Evolutionary conservation across 2,888 invertebrate genomes (phyloP).

Genomic region (Perithous albicinctus): DNA sequence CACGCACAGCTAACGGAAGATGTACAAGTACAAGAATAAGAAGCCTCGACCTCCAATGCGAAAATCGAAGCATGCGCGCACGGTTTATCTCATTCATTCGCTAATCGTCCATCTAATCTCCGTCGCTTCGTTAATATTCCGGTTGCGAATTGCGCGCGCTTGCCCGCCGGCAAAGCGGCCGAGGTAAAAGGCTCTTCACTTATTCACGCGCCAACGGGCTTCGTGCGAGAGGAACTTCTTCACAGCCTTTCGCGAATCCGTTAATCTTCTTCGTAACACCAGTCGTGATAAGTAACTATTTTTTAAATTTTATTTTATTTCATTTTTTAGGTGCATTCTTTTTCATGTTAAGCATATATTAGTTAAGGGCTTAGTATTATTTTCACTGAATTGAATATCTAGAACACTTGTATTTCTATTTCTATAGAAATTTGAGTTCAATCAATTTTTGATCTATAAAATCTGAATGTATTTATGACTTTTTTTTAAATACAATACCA

Average conservation of each 20-base stretch:
- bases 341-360: no score
- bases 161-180: not conserved
- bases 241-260: slow-evolving; percentile 35
- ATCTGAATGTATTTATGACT: no score
- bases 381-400: no score
- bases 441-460: no score
- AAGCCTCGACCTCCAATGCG: slow-evolving; percentile 39
- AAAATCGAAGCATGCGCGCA: slow-evolving; percentile 34
- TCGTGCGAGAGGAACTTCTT: slow-evolving; percentile 13
- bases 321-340: not conserved
- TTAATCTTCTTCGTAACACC: slow-evolving; percentile 32
- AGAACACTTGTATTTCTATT: no score
- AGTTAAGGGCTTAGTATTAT: no score
- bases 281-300: slow-evolving; percentile 8
- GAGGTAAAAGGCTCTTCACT: slow-evolving; percentile 10
- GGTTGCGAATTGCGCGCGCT: slow-evolving; percentile 11
- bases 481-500: no score
- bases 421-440: no score
- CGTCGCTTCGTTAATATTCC: slow-evolving; percentile 49
- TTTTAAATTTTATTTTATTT: not conserved
- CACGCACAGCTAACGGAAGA: slow-evolving; percentile 22
- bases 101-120: slow-evolving; percentile 56
- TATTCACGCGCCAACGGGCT: slow-evolving; percentile 32
- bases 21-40: not conserved
- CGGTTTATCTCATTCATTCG: slow-evolving; percentile 44